Conservation (phyloP, 1,140 invertebrate genomes). For the Tetragonula clypearis region DNA sequence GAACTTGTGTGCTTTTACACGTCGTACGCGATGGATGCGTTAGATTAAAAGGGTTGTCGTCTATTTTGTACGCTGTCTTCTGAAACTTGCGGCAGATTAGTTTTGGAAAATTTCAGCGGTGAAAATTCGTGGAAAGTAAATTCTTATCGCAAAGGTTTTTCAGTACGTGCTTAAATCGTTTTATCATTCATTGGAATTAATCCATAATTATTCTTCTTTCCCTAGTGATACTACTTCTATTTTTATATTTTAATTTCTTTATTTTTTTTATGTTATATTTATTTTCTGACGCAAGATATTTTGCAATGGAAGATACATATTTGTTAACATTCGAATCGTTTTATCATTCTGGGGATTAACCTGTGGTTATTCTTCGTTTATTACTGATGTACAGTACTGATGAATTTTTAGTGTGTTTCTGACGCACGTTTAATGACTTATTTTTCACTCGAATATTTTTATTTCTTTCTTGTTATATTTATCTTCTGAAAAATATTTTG, state of each 20-base stretch:
- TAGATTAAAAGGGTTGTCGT: neutral
- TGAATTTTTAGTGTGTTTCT: neutral
- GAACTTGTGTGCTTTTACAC: neutral
- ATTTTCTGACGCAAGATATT: too few relatives aligned
- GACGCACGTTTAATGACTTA: neutral
- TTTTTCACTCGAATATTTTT: neutral
- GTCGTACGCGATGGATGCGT: neutral
- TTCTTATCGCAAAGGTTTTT: too few relatives aligned
- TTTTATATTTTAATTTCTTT: too few relatives aligned
- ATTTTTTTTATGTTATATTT: too few relatives aligned
- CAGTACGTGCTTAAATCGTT: too few relatives aligned
- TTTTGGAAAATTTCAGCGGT: too few relatives aligned
- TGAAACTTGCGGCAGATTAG: too few relatives aligned
- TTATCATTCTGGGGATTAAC: neutral
- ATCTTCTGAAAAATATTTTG: neutral
- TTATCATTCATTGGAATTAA: too few relatives aligned
- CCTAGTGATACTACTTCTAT: too few relatives aligned
- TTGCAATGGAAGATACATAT: too few relatives aligned
- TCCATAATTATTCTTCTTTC: too few relatives aligned
- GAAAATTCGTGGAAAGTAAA: too few relatives aligned
- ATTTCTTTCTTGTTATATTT: neutral
- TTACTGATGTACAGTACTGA: neutral
- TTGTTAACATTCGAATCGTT: neutral
- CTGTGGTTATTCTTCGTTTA: neutral
- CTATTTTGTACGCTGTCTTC: neutral